These are phyloP conservation scores for Nymphalis c-album DNA, from an alignment of 2,888 invertebrate species.

Conservation along the genomic window DNA sequence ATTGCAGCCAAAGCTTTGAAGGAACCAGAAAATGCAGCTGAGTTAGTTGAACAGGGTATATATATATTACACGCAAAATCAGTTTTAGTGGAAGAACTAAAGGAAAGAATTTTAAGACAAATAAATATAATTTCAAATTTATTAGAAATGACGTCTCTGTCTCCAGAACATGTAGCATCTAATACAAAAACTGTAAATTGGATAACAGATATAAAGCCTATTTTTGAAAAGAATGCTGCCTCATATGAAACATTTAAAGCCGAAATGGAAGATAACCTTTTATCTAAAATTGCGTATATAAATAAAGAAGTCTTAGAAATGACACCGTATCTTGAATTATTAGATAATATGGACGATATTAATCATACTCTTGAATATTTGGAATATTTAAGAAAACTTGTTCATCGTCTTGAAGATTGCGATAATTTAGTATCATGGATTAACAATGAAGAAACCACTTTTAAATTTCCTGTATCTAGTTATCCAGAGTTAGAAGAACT, in stretches of 20 bases:
- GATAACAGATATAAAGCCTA: conserved; percentile 89
- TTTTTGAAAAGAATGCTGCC: conserved; percentile 90
- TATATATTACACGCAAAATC: conserved; percentile 91
- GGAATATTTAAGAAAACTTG: conserved; percentile 87
- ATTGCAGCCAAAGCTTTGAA: conserved; percentile 85
- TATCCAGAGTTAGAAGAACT: conserved; percentile 91
- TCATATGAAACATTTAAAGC: conserved; percentile 91
- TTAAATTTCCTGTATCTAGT: conserved; percentile 88
- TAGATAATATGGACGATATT: conserved; percentile 92
- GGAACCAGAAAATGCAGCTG: conserved; percentile 89
- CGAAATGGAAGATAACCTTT: conserved; percentile 91
- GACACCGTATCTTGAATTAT: conserved; percentile 86
- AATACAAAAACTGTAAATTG: conserved; percentile 92
- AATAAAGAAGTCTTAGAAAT: conserved; percentile 87
- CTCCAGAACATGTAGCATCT: conserved; percentile 87
- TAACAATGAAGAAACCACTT: conserved; percentile 92
- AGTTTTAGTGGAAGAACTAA: conserved; percentile 84
- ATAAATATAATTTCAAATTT: conserved; percentile 85
- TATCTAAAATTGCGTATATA: conserved; percentile 85
- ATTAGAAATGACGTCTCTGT: conserved; percentile 88
- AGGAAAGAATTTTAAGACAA: conserved; percentile 85
- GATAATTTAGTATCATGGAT: conserved; percentile 91
- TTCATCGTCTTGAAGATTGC: conserved; percentile 87
- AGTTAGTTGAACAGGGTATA: conserved; percentile 89
- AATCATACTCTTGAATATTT: conserved; percentile 89